Percentiles rank a stretch among this genome's conserved stretches.
phyloP scores from a whole-genome alignment of 1,140 invertebrate genomes.

The Pogonomyrmex californicus region DNA sequence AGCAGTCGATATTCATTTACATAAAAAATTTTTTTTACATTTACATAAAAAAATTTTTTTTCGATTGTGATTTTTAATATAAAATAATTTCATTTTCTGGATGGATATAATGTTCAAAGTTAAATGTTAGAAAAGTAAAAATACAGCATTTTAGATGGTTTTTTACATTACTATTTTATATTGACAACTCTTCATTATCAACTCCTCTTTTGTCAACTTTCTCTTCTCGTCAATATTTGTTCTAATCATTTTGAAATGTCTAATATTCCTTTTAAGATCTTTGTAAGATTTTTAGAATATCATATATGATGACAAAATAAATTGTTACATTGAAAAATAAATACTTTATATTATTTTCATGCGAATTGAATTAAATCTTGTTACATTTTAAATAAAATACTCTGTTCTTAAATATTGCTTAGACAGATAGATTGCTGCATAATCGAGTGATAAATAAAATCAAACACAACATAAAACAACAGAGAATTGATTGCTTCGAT shows the following conservation, averaged over 20 bases:
- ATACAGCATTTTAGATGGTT: not conserved
- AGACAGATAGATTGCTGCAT: not conserved
- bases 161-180: not conserved
- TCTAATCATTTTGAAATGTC: not conserved
- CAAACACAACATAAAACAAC: not conserved
- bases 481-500: slow-evolving; percentile 11
- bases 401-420: not conserved
- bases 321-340: not conserved
- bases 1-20: not conserved
- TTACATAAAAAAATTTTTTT: not conserved
- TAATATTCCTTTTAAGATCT: not conserved
- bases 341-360: not conserved
- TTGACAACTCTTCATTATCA: not conserved
- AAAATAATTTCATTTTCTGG: not conserved
- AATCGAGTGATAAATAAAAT: not conserved
- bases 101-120: not conserved
- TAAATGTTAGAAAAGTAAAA: not conserved
- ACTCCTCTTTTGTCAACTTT: not conserved
- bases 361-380: not conserved
- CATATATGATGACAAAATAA: not conserved
- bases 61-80: not conserved
- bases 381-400: not conserved
- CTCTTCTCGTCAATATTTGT: no score
- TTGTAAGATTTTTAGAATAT: slow-evolving; percentile 7
- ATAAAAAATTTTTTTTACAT: not conserved